Conservation (phyloP, 2,113 vertebrate species). For the Toxotes jaculatrix region DNA sequence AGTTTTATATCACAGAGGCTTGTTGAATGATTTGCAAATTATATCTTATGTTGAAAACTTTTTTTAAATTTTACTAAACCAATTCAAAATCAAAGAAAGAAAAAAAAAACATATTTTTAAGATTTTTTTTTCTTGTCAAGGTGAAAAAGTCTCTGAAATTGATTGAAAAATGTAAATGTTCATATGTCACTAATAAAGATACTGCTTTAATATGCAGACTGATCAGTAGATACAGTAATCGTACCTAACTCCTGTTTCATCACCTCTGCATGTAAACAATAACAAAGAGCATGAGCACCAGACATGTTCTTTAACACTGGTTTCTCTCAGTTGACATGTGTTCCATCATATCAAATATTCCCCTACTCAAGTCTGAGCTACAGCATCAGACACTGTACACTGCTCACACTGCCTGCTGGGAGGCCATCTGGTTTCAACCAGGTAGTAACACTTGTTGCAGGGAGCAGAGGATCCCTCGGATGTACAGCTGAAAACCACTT, state of each 20-base stretch:
- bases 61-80: too few relatives aligned
- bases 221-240: too few relatives aligned
- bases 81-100: too few relatives aligned
- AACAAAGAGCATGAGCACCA: not conserved
- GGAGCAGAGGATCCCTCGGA: constrained; percentile 17
- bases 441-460: constrained; percentile 8
- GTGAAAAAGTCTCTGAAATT: too few relatives aligned
- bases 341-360: not conserved
- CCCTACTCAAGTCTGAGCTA: not conserved
- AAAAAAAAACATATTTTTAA: too few relatives aligned
- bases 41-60: too few relatives aligned
- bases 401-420: not conserved
- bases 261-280: too few relatives aligned
- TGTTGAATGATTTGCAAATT: not conserved
- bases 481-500: constrained; percentile 66
- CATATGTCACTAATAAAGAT: too few relatives aligned
- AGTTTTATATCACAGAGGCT: not conserved
- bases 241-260: too few relatives aligned
- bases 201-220: too few relatives aligned
- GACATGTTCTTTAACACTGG: not conserved
- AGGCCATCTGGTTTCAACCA: constrained; percentile 54
- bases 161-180: too few relatives aligned
- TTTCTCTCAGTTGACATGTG: constrained; percentile 10
- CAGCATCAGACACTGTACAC: constrained; percentile 5
- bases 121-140: too few relatives aligned